These are phyloP conservation scores for Luehdorfia chinensis DNA, from an alignment of 1,140 invertebrate species.

Conservation along the genomic window DNA sequence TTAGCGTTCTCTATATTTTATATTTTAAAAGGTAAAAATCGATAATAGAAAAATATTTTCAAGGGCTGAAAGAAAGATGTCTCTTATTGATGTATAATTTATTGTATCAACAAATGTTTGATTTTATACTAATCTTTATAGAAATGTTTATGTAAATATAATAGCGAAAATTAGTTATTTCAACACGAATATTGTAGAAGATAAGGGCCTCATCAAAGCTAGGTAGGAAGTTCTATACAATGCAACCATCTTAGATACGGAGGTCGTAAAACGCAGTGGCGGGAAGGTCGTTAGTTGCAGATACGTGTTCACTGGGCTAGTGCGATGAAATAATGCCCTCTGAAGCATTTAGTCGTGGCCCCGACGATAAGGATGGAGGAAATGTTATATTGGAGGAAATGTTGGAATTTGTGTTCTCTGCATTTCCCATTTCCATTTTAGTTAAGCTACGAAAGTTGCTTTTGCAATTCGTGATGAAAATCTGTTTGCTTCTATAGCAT, in stretches of 20 bases:
- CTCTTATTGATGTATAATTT: too few relatives aligned
- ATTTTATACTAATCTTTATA: too few relatives aligned
- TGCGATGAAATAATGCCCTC: conserved; percentile 14
- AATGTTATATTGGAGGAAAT: conserved; percentile 15
- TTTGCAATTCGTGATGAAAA: neutral
- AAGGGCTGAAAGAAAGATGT: too few relatives aligned
- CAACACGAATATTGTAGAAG: neutral
- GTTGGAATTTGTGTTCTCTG: neutral
- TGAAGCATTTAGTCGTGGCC: conserved; percentile 9
- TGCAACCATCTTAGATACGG: conserved; percentile 32
- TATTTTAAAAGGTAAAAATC: too few relatives aligned
- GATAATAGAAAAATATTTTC: too few relatives aligned
- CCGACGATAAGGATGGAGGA: conserved; percentile 3
- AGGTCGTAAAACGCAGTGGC: conserved; percentile 34
- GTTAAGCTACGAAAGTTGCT: neutral
- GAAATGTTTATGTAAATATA: too few relatives aligned
- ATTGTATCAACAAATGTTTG: too few relatives aligned
- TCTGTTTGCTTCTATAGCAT: neutral
- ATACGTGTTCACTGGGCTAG: conserved; percentile 22
- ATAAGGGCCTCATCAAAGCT: conserved; percentile 9
- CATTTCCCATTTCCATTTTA: neutral
- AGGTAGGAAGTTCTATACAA: conserved; percentile 16
- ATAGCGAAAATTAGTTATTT: too few relatives aligned
- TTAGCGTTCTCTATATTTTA: neutral
- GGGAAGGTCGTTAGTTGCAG: conserved; percentile 35